Base-by-base conservation (phyloP, 2,113 vertebrate species). In the Chrysemys picta region DNA sequence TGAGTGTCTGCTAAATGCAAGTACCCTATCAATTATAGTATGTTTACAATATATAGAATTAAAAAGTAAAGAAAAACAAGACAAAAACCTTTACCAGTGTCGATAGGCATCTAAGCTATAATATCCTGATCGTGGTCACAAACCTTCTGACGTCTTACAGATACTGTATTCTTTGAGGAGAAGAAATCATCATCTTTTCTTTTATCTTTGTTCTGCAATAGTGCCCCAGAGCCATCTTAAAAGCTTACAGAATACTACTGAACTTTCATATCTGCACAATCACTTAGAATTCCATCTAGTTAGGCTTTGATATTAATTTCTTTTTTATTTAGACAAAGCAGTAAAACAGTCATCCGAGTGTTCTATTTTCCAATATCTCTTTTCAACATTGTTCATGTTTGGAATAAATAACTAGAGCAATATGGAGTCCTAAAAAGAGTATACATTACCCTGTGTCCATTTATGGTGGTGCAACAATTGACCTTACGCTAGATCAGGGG, bases 251-350 rank as follows among this genome's bases (percentile, higher is more conserved):
- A 88, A 24, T 69, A 31, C 54, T 6, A 3, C 29, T 85, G 93
- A 96, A 97, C 93, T 97, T 97, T 94, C 57, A 1, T 0, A 82
- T 84, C 54, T 12, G 29, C 88, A 4, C 35, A 89, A 89, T 69
- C 86, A 12, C 87, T 87, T 65, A 89, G 95, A 94, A 95, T 92
- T 45, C 21, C 87, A 31, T 95, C 94, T 35, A 29, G 2, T 8
- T 87, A 93, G 88, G 94, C 95, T 97, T 97, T 96, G 97, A 85
- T 97, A 93, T 96, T 97, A 96, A 89, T 82, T 76, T 94, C 85
- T 79, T 80, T 53, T 42, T 50, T 89, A 57, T 72, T 95, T 84
- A 84, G 38, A 17, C 47, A 11, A 53, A 87, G 93, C 54, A 8
- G 10, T 11, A 91, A 78, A 85, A 82, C 49, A 72, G 38, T 89